Evolutionary conservation across 2,888 invertebrate genomes (phyloP).

Genomic region (Pachliopta kotzebuea): DNA sequence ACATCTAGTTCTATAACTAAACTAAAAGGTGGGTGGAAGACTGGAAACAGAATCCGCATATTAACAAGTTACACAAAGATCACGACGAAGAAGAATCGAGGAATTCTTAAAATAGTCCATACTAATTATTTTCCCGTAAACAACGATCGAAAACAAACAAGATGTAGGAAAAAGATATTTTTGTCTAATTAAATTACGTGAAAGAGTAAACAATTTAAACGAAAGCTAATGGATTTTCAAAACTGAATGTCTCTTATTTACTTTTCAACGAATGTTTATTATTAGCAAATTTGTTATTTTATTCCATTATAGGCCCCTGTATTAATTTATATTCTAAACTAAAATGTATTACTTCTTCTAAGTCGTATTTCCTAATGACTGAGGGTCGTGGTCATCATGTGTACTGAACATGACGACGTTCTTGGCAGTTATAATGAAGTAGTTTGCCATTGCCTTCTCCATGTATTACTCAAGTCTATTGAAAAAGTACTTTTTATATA

Average conservation of each 20-base stretch:
- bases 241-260: constrained; percentile 12
- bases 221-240: constrained; percentile 14
- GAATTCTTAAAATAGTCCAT: constrained; percentile 14
- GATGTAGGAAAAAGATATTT: constrained; percentile 10
- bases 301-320: too few species aligned
- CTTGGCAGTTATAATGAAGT: too few species aligned
- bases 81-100: constrained; percentile 1
- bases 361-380: too few species aligned
- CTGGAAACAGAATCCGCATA: not conserved
- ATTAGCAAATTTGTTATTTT: too few species aligned
- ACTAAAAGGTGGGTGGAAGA: not conserved
- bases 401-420: too few species aligned
- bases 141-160: constrained; percentile 17
- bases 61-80: not conserved
- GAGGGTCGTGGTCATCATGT: too few species aligned
- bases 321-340: too few species aligned
- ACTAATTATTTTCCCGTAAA: constrained; percentile 15
- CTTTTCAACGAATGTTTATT: not conserved
- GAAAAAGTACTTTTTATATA: too few species aligned
- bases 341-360: too few species aligned
- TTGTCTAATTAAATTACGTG: constrained; percentile 17
- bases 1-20: too few species aligned
- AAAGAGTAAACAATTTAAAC: constrained; percentile 14
- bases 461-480: too few species aligned
- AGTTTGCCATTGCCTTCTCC: too few species aligned